phyloP scores from a whole-genome alignment of 1,140 invertebrate species.

The Teleopsis dalmanni region DNA sequence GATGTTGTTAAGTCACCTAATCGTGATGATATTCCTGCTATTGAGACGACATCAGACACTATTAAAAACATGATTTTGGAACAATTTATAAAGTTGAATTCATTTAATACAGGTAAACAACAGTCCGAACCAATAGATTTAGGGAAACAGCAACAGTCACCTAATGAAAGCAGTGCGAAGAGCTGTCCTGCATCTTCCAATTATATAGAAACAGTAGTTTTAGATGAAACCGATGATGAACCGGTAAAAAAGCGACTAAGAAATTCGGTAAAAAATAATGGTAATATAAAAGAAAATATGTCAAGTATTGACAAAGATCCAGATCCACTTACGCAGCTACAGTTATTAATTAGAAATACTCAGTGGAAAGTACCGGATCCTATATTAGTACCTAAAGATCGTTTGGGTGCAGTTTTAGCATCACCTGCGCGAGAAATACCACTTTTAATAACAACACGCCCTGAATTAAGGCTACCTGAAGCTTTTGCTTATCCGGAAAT shows the following conservation, averaged over 20 bases:
- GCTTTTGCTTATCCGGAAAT: slow-evolving; percentile 62
- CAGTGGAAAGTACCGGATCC: slow-evolving; percentile 70
- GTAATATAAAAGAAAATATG: slow-evolving; percentile 14
- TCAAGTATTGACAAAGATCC: slow-evolving; percentile 46
- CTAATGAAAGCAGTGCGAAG: not conserved
- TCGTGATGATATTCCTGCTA: slow-evolving; percentile 33
- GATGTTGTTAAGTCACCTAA: slow-evolving; percentile 30
- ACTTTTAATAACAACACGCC: slow-evolving; percentile 57
- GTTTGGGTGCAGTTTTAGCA: slow-evolving; percentile 60
- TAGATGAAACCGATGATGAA: slow-evolving; percentile 43
- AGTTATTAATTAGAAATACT: slow-evolving; percentile 59
- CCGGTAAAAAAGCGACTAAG: slow-evolving; percentile 50
- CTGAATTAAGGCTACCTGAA: slow-evolving; percentile 63
- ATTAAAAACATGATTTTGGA: slow-evolving; percentile 40
- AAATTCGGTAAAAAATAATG: slow-evolving; percentile 13
- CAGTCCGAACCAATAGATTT: slow-evolving; percentile 60
- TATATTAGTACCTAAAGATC: slow-evolving; percentile 66
- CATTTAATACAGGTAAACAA: slow-evolving; percentile 23
- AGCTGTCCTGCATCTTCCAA: slow-evolving; percentile 52
- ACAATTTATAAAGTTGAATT: slow-evolving; percentile 38
- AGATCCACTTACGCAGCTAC: slow-evolving; percentile 63
- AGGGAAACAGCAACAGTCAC: slow-evolving; percentile 51
- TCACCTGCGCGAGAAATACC: slow-evolving; percentile 70
- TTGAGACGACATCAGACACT: slow-evolving; percentile 37
- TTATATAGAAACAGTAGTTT: slow-evolving; percentile 38